Base-by-base conservation (phyloP, 2,797 vertebrate genomes). In the Sebastes vulpes region DNA sequence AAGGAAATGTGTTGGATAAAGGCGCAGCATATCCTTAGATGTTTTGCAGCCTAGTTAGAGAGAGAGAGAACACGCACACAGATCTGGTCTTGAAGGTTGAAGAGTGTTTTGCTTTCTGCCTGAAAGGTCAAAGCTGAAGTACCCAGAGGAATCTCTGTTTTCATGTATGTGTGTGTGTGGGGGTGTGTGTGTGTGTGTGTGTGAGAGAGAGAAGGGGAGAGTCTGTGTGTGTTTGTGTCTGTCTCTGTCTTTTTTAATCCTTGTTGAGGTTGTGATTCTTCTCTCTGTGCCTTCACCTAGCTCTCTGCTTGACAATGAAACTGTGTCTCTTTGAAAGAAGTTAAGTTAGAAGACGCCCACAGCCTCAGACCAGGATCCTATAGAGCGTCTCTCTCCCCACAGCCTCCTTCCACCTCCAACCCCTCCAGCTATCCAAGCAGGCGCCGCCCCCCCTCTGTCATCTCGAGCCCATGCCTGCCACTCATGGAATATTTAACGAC, bases 401-500 rank as follows among this genome's bases (percentile, higher is more conserved):
- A 72, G 80, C 57, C 58, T 38, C 63, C 42, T 59, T 72, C 35
- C 65, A 70, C 68, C 58, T 80, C n/a, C 76, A 79, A 38, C 56
- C 63, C 83, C 74, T 83, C 53, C 42, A 73, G 84, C 84, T 42
- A 65, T 92, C 75, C 82, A 73, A 67, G 70, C 59, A 52, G 70
- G 70, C 20, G 0, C 53, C 65, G 4, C 60, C 63, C 73, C 65
- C 57, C 32, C 54, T n/a, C 61, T 68, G 76, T 78, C 83, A 79
- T 79, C 81, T 81, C 67, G 29, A 79, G 42, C 78, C 74, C 53
- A 35, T 80, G 68, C 63, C 68, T 73, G 38, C 65, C 67, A 54
- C 77, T 86, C 52, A 60, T 81, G 42, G 60, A 91, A 87, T 88
- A 87, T 92, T 89, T 77, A 76, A 73, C 21, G 4, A 42, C 61